A percentile compares a stretch with the other conserved stretches of the same genome.
Conservation (phyloP, 1,140 invertebrate species). For the Drosophila eugracilis region DNA sequence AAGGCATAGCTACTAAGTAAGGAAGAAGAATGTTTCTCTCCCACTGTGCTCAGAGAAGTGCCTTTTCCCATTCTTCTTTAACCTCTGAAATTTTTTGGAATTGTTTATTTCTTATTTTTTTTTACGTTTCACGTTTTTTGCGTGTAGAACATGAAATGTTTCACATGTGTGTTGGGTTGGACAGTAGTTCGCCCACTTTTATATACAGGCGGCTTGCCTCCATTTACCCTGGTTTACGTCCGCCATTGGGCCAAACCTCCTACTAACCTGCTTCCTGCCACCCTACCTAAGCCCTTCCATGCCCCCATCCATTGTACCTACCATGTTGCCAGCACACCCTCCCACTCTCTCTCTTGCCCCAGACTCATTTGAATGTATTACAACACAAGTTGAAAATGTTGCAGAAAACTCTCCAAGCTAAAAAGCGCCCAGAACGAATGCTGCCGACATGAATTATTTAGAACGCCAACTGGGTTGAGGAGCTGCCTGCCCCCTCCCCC, state of each 20-base stretch:
- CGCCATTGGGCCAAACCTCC: too few species aligned
- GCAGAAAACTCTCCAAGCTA: slow-evolving; percentile 30
- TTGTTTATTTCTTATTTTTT: slow-evolving; percentile 27
- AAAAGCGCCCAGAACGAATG: slow-evolving; percentile 61
- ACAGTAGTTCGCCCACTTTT: not conserved
- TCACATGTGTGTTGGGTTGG: slow-evolving; percentile 15
- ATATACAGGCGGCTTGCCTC: too few species aligned
- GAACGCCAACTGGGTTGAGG: slow-evolving; percentile 47
- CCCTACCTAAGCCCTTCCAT: not conserved
- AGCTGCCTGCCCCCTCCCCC: slow-evolving; percentile 6
- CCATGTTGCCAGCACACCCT: not conserved
- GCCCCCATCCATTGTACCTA: not conserved
- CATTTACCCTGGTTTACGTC: too few species aligned
- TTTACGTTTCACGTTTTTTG: slow-evolving; percentile 20
- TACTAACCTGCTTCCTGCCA: not conserved
- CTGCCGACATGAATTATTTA: slow-evolving; percentile 78
- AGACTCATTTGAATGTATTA: slow-evolving; percentile 76
- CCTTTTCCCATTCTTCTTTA: not conserved
- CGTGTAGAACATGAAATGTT: slow-evolving; percentile 63
- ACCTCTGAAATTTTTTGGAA: slow-evolving; percentile 11
- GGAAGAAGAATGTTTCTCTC: too few species aligned
- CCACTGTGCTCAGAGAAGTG: slow-evolving; percentile 41
- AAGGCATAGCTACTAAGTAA: too few species aligned
- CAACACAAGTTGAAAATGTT: slow-evolving; percentile 70
- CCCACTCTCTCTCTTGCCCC: not conserved